A percentile compares a stretch with the other conserved stretches of the same genome.
Evolutionary conservation across 2,797 vertebrate species (phyloP).

Genomic region (Squalus acanthias): DNA sequence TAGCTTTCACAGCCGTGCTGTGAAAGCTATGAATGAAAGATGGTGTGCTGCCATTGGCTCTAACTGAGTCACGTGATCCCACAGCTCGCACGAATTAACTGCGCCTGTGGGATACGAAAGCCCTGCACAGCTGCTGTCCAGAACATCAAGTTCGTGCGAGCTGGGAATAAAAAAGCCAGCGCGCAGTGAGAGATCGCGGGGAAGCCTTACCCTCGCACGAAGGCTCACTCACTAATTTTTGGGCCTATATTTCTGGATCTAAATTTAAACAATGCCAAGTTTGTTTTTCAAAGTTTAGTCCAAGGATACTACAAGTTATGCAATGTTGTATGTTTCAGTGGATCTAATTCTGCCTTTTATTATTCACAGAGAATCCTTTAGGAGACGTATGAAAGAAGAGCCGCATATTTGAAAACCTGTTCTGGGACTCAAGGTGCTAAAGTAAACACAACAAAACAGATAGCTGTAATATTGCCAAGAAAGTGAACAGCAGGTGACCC

Average conservation of each 20-base stretch:
- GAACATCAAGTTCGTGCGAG: too few relatives aligned
- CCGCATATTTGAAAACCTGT: neutral
- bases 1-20: too few relatives aligned
- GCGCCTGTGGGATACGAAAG: too few relatives aligned
- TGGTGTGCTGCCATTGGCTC: too few relatives aligned
- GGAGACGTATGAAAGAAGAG: neutral
- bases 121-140: too few relatives aligned
- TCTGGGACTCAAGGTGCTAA: neutral
- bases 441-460: neutral
- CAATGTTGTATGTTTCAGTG: neutral
- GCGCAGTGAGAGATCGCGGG: too few relatives aligned
- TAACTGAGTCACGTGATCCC: too few relatives aligned
- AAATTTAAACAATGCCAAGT: neutral
- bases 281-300: neutral
- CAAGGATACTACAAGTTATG: neutral
- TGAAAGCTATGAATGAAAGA: too few relatives aligned
- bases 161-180: too few relatives aligned
- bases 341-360: neutral
- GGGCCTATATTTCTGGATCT: neutral
- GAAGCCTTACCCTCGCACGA: too few relatives aligned
- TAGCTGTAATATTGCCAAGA: neutral
- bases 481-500: neutral
- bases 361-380: neutral
- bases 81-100: too few relatives aligned
- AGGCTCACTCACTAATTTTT: too few relatives aligned